These are phyloP conservation scores for Acanthopagrus latus DNA, from an alignment of 2,797 vertebrate genomes.

Conservation along the genomic window DNA sequence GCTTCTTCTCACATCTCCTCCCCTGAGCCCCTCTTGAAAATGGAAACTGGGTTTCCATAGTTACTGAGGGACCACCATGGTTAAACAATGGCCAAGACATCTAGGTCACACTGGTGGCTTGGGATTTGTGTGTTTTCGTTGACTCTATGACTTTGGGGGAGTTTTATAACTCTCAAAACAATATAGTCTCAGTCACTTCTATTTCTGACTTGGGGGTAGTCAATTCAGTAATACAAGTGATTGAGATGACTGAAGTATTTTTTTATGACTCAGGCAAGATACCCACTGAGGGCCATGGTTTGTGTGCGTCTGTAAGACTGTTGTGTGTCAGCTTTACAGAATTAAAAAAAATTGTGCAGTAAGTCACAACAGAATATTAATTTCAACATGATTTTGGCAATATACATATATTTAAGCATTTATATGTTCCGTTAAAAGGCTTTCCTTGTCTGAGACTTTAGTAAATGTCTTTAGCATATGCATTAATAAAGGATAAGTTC, in stretches of 20 bases:
- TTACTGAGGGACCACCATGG: slow-evolving; percentile 62
- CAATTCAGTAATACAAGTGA: too few relatives aligned
- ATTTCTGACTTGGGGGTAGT: too few relatives aligned
- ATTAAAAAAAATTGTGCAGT: neutral
- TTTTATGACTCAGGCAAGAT: slow-evolving; percentile 4
- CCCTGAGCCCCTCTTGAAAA: slow-evolving; percentile 46
- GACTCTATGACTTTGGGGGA: neutral
- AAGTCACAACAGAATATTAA: too few relatives aligned
- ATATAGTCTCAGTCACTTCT: neutral
- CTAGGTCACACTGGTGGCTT: slow-evolving; percentile 50
- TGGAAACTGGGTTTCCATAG: slow-evolving; percentile 78
- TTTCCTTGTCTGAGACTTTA: neutral
- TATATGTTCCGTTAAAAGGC: neutral
- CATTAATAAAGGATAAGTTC: neutral
- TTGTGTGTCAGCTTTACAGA: too few relatives aligned
- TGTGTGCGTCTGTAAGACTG: neutral
- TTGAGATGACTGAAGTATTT: neutral
- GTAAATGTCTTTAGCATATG: neutral
- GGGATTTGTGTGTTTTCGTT: neutral
- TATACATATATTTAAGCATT: neutral
- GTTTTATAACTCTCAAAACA: neutral
- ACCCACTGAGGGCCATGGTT: neutral
- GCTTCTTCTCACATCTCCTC: slow-evolving; percentile 35
- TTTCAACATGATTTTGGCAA: neutral
- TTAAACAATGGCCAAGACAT: slow-evolving; percentile 64